Evolutionary conservation across 2,888 invertebrate species (phyloP).

Genomic region (Sylvicola cinctus): DNA sequence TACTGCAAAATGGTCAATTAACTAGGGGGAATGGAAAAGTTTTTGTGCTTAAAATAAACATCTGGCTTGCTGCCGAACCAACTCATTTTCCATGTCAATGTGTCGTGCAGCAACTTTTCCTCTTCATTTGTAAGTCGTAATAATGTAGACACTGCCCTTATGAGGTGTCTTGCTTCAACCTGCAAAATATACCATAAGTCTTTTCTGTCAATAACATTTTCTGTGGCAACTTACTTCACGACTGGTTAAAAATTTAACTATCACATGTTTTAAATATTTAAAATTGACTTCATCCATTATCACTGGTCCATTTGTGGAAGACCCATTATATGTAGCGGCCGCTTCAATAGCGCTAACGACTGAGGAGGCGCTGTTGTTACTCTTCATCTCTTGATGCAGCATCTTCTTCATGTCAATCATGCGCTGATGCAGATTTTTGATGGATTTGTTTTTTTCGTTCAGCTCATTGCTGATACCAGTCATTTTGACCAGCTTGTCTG

Average conservation of each 20-base stretch:
- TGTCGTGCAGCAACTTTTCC: constrained; percentile 52
- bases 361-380: constrained; percentile 10
- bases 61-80: constrained; percentile 35
- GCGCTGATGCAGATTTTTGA: constrained; percentile 72
- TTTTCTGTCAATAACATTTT: neutral
- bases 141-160: constrained; percentile 67
- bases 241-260: constrained; percentile 79
- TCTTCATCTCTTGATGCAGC: constrained; percentile 56
- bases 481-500: no score
- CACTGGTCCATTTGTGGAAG: constrained; percentile 12
- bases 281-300: constrained; percentile 51
- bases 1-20: no score
- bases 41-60: no score
- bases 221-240: constrained; percentile 33
- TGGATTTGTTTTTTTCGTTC: no score
- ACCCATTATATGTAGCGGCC: neutral
- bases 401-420: constrained; percentile 82
- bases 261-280: constrained; percentile 78
- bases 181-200: constrained; percentile 10
- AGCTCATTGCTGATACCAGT: no score
- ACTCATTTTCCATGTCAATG: constrained; percentile 25
- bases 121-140: constrained; percentile 70
- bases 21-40: no score
- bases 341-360: neutral
- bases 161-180: constrained; percentile 70